Base-by-base conservation (phyloP, 2,797 vertebrate genomes). In the Fistularia commersonii region DNA sequence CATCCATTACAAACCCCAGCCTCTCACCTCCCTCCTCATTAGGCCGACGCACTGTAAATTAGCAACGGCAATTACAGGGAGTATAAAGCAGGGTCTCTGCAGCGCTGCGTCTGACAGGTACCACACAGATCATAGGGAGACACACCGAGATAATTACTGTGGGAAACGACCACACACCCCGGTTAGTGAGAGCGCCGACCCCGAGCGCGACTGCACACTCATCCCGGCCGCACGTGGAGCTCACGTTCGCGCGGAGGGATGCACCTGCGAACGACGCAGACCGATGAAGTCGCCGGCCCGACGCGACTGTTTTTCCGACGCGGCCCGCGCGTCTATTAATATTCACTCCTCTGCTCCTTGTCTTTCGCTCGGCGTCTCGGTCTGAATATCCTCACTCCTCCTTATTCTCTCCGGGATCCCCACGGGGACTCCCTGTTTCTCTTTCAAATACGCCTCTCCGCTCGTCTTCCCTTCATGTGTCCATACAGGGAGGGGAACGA, bases 1-100 rank as follows among this genome's bases (percentile, higher is more conserved):
- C 89, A 90, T 91, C 90, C 90, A 91, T 92, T 91, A 91, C 85
- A 80, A 80, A 84, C 77, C 80, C 74, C 83, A 87, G 85, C 85
- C 83, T 81, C 83, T 88, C 88, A 85, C 82, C 83, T 87, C 83
- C 84, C 77, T 70, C 61, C 83, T 91, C 88, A 90, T 91, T 91
- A 91, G 87, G 79, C 81, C 78, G 73, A 82, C 88, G 82, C 85
- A 85, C 84, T 76, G 87, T 86, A 89, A 90, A 91, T 91, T 91
- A 90, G 85, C 79, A 69, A 76, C 78, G 64, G 87, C 88, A 91
- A 91, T 90, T 90, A 91, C 83, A 81, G 80, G 70, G 81, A 79
- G 68, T 81, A 85, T 84, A 87, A 87, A 87, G 85, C 84, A 76
- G 11, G 49, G 72, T 76, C 79, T 76, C 54, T 64, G 76, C 62